These are phyloP conservation scores for Drosophila meridiana DNA, from an alignment of 2,888 invertebrate species.

Conservation along the genomic window DNA sequence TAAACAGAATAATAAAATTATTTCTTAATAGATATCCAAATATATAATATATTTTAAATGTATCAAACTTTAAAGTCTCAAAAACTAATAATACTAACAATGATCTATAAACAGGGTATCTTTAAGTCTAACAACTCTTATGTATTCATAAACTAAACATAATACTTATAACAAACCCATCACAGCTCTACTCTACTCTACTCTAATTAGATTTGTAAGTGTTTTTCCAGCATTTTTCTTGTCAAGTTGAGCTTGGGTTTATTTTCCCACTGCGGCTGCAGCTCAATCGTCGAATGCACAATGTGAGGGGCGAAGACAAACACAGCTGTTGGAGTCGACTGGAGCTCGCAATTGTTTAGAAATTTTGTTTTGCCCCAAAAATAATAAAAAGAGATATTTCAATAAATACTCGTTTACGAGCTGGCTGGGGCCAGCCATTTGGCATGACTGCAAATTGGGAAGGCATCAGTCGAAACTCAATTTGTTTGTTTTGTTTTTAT, in stretches of 20 bases:
- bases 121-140: neutral
- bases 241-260: neutral
- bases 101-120: neutral
- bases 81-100: neutral
- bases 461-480: slow-evolving; percentile 59
- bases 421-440: slow-evolving; percentile 53
- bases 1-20: no score
- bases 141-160: slow-evolving; percentile 5
- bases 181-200: slow-evolving; percentile 16
- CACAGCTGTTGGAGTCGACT: slow-evolving; percentile 58
- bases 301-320: slow-evolving; percentile 43
- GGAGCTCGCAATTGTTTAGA: slow-evolving; percentile 64
- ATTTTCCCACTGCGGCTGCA: slow-evolving; percentile 7
- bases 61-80: neutral
- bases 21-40: no score
- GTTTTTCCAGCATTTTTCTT: slow-evolving; percentile 15
- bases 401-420: slow-evolving; percentile 63
- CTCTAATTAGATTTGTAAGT: slow-evolving; percentile 36
- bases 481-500: slow-evolving; percentile 63
- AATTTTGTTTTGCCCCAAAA: slow-evolving; percentile 61
- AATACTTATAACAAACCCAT: slow-evolving; percentile 6
- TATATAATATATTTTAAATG: no score
- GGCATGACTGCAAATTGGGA: slow-evolving; percentile 65
- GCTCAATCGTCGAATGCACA: slow-evolving; percentile 23
- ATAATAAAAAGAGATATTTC: slow-evolving; percentile 43